phyloP scores from a whole-genome alignment of 2,888 invertebrate species.

The Cephonodes hylas region DNA sequence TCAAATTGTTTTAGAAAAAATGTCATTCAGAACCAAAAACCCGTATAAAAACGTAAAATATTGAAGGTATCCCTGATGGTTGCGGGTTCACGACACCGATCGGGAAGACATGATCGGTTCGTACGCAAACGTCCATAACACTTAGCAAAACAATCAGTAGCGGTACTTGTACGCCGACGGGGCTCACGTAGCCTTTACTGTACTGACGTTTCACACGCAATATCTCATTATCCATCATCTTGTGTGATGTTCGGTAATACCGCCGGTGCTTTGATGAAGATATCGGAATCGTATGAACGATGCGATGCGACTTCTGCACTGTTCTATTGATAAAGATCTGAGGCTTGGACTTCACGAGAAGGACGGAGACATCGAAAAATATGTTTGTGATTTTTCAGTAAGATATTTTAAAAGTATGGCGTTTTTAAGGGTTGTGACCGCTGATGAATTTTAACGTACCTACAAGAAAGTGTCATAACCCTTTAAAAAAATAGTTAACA shows the following conservation, averaged over 20 bases:
- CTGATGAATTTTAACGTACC: no score
- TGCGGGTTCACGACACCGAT: conserved; percentile 27
- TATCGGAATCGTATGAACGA: no score
- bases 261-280: conserved; percentile 14
- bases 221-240: conserved; percentile 35
- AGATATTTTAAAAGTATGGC: no score
- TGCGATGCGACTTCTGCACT: not conserved
- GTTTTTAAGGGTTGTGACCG: no score
- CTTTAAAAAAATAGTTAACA: no score
- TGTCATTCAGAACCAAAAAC: not conserved
- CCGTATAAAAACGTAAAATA: not conserved
- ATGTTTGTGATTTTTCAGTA: no score
- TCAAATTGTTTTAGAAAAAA: no score
- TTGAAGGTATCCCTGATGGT: not conserved
- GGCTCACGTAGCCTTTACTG: conserved; percentile 57
- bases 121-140: conserved; percentile 42
- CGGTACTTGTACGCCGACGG: conserved; percentile 62
- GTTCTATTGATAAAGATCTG: no score
- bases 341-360: no score
- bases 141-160: conserved; percentile 73
- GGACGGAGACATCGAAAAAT: no score
- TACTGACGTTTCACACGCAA: conserved; percentile 63
- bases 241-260: conserved; percentile 16
- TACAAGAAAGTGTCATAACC: no score
- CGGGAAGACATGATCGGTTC: conserved; percentile 30